Percentiles rank a stretch among this genome's conserved stretches.
Evolutionary conservation across 2,888 invertebrate species (phyloP).

Genomic region (Drosophila nigricruria): DNA sequence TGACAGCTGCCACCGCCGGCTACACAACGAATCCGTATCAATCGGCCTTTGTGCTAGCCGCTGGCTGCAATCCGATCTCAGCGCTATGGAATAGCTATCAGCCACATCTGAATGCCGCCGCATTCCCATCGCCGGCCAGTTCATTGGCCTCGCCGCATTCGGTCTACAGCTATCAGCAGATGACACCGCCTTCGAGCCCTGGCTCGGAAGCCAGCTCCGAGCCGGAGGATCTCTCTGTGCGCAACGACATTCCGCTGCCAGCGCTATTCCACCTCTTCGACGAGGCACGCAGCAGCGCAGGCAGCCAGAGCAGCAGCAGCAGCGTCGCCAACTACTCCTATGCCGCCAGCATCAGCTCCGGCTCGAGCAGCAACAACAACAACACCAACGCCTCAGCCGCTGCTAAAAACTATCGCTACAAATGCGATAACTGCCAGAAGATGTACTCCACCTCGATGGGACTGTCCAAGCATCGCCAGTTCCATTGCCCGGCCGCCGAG

Average conservation of each 20-base stretch:
- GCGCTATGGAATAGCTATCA: constrained; percentile 81
- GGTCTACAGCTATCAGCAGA: constrained; percentile 73
- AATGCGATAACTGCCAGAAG: constrained; percentile 96
- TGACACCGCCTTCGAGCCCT: constrained; percentile 84
- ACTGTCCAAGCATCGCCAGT: constrained; percentile 97
- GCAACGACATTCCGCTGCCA: constrained; percentile 83
- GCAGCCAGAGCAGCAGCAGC: constrained; percentile 33
- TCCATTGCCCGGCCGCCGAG: constrained; percentile 95
- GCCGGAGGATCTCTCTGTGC: constrained; percentile 84
- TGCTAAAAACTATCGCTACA: constrained; percentile 88
- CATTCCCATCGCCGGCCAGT: constrained; percentile 74
- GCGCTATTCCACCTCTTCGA: constrained; percentile 81
- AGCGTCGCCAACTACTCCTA: constrained; percentile 39
- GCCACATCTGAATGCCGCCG: constrained; percentile 53
- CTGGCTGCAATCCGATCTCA: constrained; percentile 81
- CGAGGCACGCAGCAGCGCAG: constrained; percentile 64
- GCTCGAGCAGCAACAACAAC: constrained; percentile 16
- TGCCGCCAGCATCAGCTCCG: constrained; percentile 23
- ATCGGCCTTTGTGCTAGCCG: constrained; percentile 79
- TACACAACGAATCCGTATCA: constrained; percentile 80
- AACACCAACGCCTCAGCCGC: constrained; percentile 8
- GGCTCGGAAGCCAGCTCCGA: constrained; percentile 79
- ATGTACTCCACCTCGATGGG: constrained; percentile 98
- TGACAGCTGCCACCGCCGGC: constrained; percentile 71
- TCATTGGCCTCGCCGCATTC: constrained; percentile 72